Base-by-base conservation (phyloP, 2,797 vertebrate species). In the Lacerta bilineata region DNA sequence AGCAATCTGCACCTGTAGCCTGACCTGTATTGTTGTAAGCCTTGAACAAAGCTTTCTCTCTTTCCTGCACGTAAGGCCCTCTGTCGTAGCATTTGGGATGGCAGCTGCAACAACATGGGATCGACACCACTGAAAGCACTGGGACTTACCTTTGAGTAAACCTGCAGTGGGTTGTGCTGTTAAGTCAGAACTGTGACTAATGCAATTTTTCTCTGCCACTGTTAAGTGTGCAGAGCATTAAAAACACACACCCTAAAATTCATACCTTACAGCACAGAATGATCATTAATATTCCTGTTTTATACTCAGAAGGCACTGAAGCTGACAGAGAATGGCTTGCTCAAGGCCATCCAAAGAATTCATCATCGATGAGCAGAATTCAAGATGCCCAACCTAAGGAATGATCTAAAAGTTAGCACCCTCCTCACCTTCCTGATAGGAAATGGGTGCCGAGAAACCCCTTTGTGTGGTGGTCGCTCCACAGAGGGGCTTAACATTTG, bases 281-380 rank as follows among this genome's bases (percentile, higher is more conserved):
- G 39, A 43, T 64, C 15, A 80, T 85, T 85, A 88, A 88, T 84
- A 88, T 55, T 79, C 20, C 43, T 50, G 27, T 72, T 84, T 84
- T 41, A 88, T 71, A 78, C 29, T 29, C 17, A 36, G 46, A 78
- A 69, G 66, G 36, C 74, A 71, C 8, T 29, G 20, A 69, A 69
- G 20, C 83, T 36, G 33, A 75, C 83, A 75, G 71, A 41, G 3
- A 78, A 88, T 61, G 43, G 39, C 25, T 79, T 72, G 36, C 66
- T 84, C 50, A 79, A 88, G 81, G 87, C 87, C 81, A 41, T 69
- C 18, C 25, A 84, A 83, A n/a, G 39, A 81, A 55, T 50, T 81
- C 68, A 81, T 69, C 2, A 5, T 39, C 27, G 72, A 2, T 83
- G 59, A 79, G 29, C 68, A 71, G 29, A 84, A 84, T 72, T 78